A percentile compares a stretch with the other conserved stretches of the same genome.
Evolutionary conservation across 1,140 invertebrate species (phyloP).

Genomic region (Sesamia nonagrioides): DNA sequence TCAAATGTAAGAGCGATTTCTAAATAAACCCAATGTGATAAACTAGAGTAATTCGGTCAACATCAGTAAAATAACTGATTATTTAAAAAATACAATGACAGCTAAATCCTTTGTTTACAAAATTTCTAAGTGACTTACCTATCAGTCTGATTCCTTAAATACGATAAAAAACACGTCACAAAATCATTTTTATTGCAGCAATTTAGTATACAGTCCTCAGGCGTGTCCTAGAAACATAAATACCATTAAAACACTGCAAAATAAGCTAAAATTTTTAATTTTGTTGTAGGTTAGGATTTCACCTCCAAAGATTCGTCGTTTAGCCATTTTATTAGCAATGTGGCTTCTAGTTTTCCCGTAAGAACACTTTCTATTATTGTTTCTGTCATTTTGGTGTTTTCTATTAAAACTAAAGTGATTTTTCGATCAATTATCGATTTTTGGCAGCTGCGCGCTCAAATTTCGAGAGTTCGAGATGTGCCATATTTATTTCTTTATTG

Average conservation of each 20-base stretch:
- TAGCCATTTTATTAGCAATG: constrained; percentile 75
- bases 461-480: constrained; percentile 46
- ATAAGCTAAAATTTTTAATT: constrained; percentile 30
- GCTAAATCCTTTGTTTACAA: constrained; percentile 52
- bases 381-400: constrained; percentile 72
- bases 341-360: constrained; percentile 71
- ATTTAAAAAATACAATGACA: background rate
- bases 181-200: constrained; percentile 79
- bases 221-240: constrained; percentile 69
- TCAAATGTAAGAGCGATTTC: background rate
- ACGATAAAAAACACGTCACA: constrained; percentile 78
- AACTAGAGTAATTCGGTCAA: background rate
- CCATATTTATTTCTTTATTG: constrained; percentile 45
- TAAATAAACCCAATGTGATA: background rate
- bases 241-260: constrained; percentile 53
- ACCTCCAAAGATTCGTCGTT: constrained; percentile 79
- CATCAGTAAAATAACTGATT: background rate
- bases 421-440: constrained; percentile 53
- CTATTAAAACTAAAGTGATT: constrained; percentile 52
- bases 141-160: constrained; percentile 77
- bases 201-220: constrained; percentile 75
- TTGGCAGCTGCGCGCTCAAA: constrained; percentile 65
- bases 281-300: constrained; percentile 67
- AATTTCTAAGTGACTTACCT: constrained; percentile 62
- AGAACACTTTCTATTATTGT: constrained; percentile 80